Percentiles rank a stretch among this genome's conserved stretches.
phyloP scores from a whole-genome alignment of 2,888 invertebrate species.

The Dinocampus coccinellae region DNA sequence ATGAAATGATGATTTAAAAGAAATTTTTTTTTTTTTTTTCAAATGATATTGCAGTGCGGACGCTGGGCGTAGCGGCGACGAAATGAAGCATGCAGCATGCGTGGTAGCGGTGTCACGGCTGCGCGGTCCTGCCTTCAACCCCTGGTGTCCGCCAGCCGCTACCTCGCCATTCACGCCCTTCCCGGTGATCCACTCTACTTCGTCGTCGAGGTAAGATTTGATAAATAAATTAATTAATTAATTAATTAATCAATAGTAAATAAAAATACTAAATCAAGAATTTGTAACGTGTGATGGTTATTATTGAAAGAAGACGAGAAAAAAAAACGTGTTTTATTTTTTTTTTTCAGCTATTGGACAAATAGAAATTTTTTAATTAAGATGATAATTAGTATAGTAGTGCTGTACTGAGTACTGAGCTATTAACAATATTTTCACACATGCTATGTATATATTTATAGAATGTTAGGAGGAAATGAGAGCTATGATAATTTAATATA shows the following conservation, averaged over 20 bases:
- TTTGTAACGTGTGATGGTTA: no score
- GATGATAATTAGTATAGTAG: no score
- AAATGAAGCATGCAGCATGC: conserved; percentile 70
- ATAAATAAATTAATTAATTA: not conserved
- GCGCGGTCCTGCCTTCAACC: conserved; percentile 70
- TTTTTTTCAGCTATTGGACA: no score
- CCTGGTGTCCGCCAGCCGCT: conserved; percentile 70
- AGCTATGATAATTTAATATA: not conserved
- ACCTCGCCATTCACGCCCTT: conserved; percentile 69
- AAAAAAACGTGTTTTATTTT: no score
- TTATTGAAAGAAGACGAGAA: no score
- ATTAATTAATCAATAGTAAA: no score
- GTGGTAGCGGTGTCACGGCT: conserved; percentile 70
- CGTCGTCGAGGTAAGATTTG: conserved; percentile 65
- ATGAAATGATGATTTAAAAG: no score
- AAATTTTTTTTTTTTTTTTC: no score
- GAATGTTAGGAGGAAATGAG: not conserved
- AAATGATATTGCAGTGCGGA: conserved; percentile 62
- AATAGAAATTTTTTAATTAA: no score
- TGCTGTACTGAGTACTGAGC: no score
- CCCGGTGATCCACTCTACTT: conserved; percentile 72
- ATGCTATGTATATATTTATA: not conserved
- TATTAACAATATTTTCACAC: not conserved
- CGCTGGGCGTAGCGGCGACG: conserved; percentile 69
- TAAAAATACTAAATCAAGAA: no score